phyloP scores from a whole-genome alignment of 2,888 invertebrate species.

The Dryocosmus kuriphilus region DNA sequence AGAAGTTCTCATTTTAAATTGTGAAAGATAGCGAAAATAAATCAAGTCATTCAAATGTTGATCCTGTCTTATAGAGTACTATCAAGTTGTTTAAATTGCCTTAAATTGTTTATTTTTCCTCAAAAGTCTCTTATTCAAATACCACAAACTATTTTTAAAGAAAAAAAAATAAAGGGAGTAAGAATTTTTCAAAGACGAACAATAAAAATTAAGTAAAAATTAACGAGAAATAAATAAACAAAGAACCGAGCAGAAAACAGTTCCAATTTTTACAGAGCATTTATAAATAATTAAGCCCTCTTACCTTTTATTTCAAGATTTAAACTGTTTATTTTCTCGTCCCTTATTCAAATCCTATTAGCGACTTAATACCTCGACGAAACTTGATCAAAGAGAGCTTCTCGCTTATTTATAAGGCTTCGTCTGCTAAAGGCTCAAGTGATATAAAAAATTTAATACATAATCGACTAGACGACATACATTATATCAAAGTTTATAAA shows the following conservation, averaged over 20 bases:
- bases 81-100: not conserved
- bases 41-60: not conserved
- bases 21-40: slow-evolving; percentile 9
- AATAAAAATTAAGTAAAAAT: no score
- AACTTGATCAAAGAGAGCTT: slow-evolving; percentile 1
- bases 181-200: not conserved
- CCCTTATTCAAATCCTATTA: slow-evolving; percentile 7
- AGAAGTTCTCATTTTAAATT: not conserved
- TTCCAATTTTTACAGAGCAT: no score
- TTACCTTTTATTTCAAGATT: not conserved
- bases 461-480: not conserved
- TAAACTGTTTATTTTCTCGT: not conserved
- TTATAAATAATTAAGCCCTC: not conserved
- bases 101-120: not conserved
- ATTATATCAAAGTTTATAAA: not conserved
- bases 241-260: no score
- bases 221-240: no score
- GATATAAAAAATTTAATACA: not conserved
- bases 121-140: not conserved
- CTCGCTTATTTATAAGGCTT: slow-evolving; percentile 10
- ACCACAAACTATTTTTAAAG: not conserved
- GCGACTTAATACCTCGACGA: not conserved
- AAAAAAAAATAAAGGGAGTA: not conserved
- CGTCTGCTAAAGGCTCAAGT: slow-evolving; percentile 10
- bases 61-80: not conserved